These are phyloP conservation scores for Cyanoramphus novaezelandiae DNA, from an alignment of 2,113 vertebrate genomes.

Conservation along the genomic window DNA sequence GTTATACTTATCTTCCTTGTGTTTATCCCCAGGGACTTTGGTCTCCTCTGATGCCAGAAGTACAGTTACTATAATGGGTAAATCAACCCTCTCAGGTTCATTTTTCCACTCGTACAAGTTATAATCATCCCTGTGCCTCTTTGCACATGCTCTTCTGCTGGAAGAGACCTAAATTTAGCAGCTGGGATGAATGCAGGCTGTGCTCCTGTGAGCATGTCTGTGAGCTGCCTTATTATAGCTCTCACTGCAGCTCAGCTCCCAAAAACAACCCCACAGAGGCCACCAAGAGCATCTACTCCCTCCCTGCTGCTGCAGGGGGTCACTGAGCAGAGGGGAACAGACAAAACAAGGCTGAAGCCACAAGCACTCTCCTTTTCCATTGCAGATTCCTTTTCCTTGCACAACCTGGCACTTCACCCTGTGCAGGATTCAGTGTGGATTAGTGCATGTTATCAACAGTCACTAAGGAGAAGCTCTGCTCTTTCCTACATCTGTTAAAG, in stretches of 20 bases:
- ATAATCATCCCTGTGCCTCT: neutral
- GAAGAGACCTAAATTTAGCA: conserved; percentile 38
- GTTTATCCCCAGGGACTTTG: neutral
- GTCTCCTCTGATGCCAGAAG: neutral
- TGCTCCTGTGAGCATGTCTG: neutral
- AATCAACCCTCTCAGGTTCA: neutral
- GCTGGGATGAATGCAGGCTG: neutral
- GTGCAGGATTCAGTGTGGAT: neutral
- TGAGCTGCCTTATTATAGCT: neutral
- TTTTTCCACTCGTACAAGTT: neutral
- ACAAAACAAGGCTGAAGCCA: neutral
- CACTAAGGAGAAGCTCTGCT: neutral
- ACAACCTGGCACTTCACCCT: neutral
- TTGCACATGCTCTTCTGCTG: neutral
- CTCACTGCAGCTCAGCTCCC: neutral
- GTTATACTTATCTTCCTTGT: rapidly evolving
- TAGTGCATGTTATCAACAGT: neutral
- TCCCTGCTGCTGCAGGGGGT: neutral
- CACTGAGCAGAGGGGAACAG: too few species aligned
- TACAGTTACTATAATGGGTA: neutral
- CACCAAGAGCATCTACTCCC: neutral
- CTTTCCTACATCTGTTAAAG: neutral
- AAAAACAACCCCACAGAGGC: neutral
- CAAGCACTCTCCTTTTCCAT: neutral
- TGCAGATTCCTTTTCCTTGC: neutral